Evolutionary conservation across 53 echinoderm and acorn worm genomes (phyloP).

Genomic region (Hippasteria phrygiana): DNA sequence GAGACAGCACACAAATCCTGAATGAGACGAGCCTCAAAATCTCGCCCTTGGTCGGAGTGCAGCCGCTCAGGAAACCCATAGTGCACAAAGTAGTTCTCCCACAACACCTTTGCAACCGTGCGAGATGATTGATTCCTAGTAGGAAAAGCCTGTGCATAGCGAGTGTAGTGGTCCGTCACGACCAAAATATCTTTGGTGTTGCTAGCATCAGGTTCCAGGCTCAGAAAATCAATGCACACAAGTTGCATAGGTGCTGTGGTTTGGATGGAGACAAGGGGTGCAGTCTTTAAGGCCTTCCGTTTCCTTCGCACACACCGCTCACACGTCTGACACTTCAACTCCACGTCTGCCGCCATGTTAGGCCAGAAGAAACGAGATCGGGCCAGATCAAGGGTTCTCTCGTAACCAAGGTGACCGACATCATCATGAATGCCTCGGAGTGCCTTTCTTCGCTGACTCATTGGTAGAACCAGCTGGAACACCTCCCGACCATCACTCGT

Average conservation of each 20-base stretch:
- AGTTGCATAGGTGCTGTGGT: conserved; percentile 60
- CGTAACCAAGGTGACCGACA: conserved; percentile 69
- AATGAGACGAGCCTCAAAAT: conserved; percentile 71
- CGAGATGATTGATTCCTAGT: conserved; percentile 70
- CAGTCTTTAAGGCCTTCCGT: conserved; percentile 16
- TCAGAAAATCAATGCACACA: conserved; percentile 60
- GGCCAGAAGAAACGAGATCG: conserved; percentile 77
- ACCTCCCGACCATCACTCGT: not conserved
- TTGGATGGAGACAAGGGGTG: conserved; percentile 29
- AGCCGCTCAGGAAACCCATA: conserved; percentile 54
- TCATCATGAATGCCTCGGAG: conserved; percentile 67
- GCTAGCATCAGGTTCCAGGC: conserved; percentile 44
- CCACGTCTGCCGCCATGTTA: conserved; percentile 51
- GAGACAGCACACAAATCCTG: conserved; percentile 60
- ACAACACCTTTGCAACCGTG: conserved; percentile 69
- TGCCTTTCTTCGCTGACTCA: conserved; percentile 32
- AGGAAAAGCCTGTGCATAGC: conserved; percentile 61
- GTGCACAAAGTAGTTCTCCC: conserved; percentile 52
- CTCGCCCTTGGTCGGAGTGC: conserved; percentile 59
- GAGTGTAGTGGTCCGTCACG: conserved; percentile 69
- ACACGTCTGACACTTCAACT: conserved; percentile 61
- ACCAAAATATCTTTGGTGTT: conserved; percentile 56
- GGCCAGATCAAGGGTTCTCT: conserved; percentile 69
- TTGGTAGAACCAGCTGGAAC: conserved; percentile 38
- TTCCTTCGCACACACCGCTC: conserved; percentile 61